Evolutionary conservation across 2,113 vertebrate species (phyloP), one percentile per base, ranked within the genome.

Genomic region (Tiliqua scincoides): DNA sequence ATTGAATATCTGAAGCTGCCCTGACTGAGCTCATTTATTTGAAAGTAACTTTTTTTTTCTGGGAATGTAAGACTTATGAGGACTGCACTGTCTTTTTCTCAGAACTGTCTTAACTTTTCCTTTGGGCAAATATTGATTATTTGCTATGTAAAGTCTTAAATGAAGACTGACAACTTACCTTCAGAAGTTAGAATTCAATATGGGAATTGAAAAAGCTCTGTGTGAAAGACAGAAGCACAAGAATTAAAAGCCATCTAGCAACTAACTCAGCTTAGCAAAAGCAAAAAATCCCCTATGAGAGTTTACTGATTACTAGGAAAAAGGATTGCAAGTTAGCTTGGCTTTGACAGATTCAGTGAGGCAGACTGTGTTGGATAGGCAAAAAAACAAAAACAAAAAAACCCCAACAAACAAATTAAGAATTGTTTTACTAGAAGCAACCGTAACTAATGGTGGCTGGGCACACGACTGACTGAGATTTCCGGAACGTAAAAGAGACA

Each of bases 121-220:
- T 94, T 86, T 72, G 84, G 77, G 65, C 4, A 94, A 83, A 88
- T 95, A 94, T 82, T 90, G 92, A 89, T 89, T 92, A 87, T 89
- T 94, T 94, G 72, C 88, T 82, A 63, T 4, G 87, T 84, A 82
- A 90, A 82, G 30, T 82, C 61, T 91, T 92, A 92, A 89, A 91
- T 94, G 78, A 89, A 90, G 89, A 86, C 78, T 74, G 79, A 87
- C 27, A 91, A 80, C 3, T 18, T 89, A 70, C 12, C 0, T 93
- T 94, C 78, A 93, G 75, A 89, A 85, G 30, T 83, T 23, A 92
- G 0, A 65, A 88, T 89, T 88, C 83, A 85, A 84, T 54, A 86
- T 6, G 52, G 84, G 57, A 87, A 43, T 43, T 84, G 6, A 82
- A 32, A 63, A 88, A 73, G 9, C 1, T 37, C 23, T 88, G 4